A percentile compares a stretch with the other conserved stretches of the same genome.
Evolutionary conservation across 2,797 vertebrate genomes (phyloP).

Genomic region (Sebastes matsubarae): DNA sequence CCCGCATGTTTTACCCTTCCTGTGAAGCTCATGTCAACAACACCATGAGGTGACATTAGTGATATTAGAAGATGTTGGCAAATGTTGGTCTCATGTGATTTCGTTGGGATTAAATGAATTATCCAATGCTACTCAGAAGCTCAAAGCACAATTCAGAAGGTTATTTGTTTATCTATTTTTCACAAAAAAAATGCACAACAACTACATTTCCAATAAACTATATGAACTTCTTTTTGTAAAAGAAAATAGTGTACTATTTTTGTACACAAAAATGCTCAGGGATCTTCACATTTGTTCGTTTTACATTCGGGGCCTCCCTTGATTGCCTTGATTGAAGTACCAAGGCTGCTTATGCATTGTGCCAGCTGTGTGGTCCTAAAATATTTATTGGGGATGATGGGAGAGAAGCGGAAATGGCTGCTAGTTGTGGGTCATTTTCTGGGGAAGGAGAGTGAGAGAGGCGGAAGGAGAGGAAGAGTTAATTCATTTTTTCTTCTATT

Average conservation of each 20-base stretch:
- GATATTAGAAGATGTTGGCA: background rate
- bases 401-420: background rate
- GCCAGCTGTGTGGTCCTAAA: slow-evolving; percentile 3
- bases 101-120: background rate
- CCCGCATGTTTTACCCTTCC: background rate
- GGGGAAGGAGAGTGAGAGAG: background rate
- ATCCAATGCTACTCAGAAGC: background rate
- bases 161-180: background rate
- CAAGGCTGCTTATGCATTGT: background rate
- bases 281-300: background rate
- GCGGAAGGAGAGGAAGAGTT: background rate
- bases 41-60: background rate
- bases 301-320: background rate
- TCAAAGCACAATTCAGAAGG: background rate
- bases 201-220: background rate
- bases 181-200: background rate
- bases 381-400: background rate
- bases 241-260: background rate
- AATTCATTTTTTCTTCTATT: background rate
- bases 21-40: background rate
- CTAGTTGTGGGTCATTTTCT: background rate
- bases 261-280: too few species aligned
- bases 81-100: background rate
- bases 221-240: background rate
- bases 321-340: background rate